A percentile compares a stretch with the other conserved stretches of the same genome.
These are phyloP conservation scores for Diorhabda carinulata DNA, from an alignment of 1,140 invertebrate genomes.

Conservation along the genomic window DNA sequence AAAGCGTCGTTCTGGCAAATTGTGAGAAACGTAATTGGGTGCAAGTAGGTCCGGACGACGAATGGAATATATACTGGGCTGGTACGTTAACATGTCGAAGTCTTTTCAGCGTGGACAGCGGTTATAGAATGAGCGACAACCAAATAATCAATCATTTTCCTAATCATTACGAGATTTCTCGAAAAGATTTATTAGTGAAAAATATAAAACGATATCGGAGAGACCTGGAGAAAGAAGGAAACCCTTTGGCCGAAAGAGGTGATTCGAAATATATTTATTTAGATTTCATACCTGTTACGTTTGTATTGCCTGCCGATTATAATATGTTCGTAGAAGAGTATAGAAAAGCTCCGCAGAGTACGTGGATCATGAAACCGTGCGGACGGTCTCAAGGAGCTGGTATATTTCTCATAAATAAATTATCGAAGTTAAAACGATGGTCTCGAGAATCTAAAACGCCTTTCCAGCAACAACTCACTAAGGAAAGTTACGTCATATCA, in stretches of 20 bases:
- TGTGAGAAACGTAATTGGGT: conserved; percentile 91
- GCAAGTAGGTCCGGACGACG: conserved; percentile 86
- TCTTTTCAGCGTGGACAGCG: conserved; percentile 89
- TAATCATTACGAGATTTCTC: conserved; percentile 91
- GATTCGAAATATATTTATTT: conserved; percentile 71
- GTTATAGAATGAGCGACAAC: conserved; percentile 87
- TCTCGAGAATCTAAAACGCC: conserved; percentile 76
- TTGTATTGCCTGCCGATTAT: conserved; percentile 89
- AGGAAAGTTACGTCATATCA: conserved; percentile 89
- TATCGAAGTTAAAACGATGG: conserved; percentile 85
- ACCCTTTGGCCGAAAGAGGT: conserved; percentile 75
- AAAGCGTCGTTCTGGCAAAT: conserved; percentile 90
- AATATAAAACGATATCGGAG: conserved; percentile 93
- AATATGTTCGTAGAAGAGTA: conserved; percentile 96
- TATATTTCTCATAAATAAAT: conserved; percentile 85
- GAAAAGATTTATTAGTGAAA: conserved; percentile 92
- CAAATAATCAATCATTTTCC: conserved; percentile 90
- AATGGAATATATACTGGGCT: conserved; percentile 97
- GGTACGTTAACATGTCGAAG: conserved; percentile 83
- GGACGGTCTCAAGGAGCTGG: conserved; percentile 86
- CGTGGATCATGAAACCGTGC: conserved; percentile 97
- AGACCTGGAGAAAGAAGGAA: conserved; percentile 87
- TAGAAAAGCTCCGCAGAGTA: conserved; percentile 82
- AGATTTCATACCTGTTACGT: conserved; percentile 91
- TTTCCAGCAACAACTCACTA: conserved; percentile 76